Evolutionary conservation across 2,888 invertebrate genomes (phyloP).

Genomic region (Azorinus chamasolen): DNA sequence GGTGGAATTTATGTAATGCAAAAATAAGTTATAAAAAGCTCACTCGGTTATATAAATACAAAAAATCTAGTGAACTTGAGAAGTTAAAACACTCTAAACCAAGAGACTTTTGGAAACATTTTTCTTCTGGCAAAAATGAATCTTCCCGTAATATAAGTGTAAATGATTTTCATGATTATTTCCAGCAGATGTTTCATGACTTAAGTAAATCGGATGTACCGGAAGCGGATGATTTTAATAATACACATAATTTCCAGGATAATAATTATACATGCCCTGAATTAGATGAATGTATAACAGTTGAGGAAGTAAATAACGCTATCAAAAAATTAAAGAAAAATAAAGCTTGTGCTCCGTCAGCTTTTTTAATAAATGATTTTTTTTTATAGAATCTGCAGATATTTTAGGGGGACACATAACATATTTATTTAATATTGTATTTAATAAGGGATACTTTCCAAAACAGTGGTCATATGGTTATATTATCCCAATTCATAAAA

Average conservation of each 20-base stretch:
- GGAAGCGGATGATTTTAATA: constrained; percentile 14
- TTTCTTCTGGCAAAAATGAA: neutral
- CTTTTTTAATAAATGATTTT: constrained; percentile 35
- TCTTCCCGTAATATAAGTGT: neutral
- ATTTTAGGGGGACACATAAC: constrained; percentile 20
- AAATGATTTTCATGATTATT: constrained; percentile 12
- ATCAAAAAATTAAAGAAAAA: neutral
- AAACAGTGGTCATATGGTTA: constrained; percentile 25
- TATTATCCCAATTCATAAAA: constrained; percentile 43
- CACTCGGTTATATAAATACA: too few species aligned
- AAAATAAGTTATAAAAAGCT: too few species aligned
- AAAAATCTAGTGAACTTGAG: constrained; percentile 10
- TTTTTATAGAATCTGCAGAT: constrained; percentile 32
- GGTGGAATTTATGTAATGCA: too few species aligned
- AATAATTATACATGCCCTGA: constrained; percentile 4
- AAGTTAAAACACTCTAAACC: constrained; percentile 11
- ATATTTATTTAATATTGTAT: constrained; percentile 29
- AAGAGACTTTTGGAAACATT: constrained; percentile 23
- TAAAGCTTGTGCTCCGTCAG: constrained; percentile 16
- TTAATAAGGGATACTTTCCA: constrained; percentile 22
- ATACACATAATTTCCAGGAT: neutral
- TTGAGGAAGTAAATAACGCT: neutral
- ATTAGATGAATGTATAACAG: neutral
- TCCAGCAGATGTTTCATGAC: neutral
- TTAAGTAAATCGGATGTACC: neutral